Percentiles rank a stretch among this genome's conserved stretches.
These are phyloP conservation scores for Pachliopta kotzebuea DNA, from an alignment of 2,888 invertebrate species.

Conservation along the genomic window DNA sequence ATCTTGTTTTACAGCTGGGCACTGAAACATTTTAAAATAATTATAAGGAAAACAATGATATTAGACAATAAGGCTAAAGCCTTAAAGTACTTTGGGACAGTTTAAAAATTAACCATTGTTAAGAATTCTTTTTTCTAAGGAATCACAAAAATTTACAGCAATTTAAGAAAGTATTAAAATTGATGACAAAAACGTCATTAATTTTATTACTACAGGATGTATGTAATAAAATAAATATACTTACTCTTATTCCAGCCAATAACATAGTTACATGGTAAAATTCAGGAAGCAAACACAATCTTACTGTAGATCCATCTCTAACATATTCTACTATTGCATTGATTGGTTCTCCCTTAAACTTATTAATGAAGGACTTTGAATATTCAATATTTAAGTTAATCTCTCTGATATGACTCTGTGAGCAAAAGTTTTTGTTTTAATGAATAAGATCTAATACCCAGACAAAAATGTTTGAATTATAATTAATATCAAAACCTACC, in stretches of 20 bases:
- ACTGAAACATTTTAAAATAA: slow-evolving; percentile 60
- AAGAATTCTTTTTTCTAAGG: too few relatives aligned
- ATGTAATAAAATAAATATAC: slow-evolving; percentile 39
- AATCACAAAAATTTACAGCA: too few relatives aligned
- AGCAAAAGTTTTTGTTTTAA: slow-evolving; percentile 7
- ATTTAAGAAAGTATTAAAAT: too few relatives aligned
- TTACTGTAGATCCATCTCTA: slow-evolving; percentile 96
- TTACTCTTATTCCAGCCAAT: slow-evolving; percentile 94
- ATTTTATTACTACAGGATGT: not conserved
- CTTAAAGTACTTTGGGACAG: too few relatives aligned
- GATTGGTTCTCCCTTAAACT: slow-evolving; percentile 91
- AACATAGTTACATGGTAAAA: slow-evolving; percentile 96
- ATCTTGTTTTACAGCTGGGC: slow-evolving; percentile 90
- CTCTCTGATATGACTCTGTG: slow-evolving; percentile 87
- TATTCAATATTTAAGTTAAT: slow-evolving; percentile 95
- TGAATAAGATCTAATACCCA: not conserved
- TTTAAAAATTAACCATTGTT: too few relatives aligned
- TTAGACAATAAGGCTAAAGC: not conserved
- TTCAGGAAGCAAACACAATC: slow-evolving; percentile 94
- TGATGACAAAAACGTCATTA: not conserved
- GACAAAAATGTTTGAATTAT: not conserved
- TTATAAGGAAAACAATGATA: not conserved
- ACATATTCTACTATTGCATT: slow-evolving; percentile 98
- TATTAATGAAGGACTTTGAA: slow-evolving; percentile 85
- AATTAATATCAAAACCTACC: slow-evolving; percentile 40